Conservation (phyloP, 1,140 invertebrate genomes). For the Cardiocondyla obscurior region DNA sequence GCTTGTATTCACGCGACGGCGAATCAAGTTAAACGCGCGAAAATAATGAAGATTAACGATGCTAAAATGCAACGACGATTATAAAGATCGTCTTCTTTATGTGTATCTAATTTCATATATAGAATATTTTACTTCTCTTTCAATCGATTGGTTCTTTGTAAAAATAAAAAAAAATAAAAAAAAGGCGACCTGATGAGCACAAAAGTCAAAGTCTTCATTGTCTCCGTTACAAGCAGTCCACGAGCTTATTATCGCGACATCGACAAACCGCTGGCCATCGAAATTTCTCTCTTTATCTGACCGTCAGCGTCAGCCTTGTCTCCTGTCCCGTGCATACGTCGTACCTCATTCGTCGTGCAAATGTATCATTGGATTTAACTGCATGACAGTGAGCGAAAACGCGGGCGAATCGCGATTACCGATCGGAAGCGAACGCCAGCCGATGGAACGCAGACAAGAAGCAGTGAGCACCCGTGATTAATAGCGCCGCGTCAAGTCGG, state of each 20-base stretch:
- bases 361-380: constrained; percentile 48
- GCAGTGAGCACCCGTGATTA: constrained; percentile 33
- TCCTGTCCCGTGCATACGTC: constrained; percentile 21
- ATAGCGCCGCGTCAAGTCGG: constrained; percentile 33
- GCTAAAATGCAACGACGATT: not conserved
- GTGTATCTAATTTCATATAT: no score
- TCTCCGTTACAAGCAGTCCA: not conserved
- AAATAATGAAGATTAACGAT: not conserved
- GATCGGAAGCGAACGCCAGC: constrained; percentile 37
- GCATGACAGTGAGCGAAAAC: constrained; percentile 39
- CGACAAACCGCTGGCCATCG: not conserved
- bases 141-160: constrained; percentile 33
- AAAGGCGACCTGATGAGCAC: not conserved
- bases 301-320: not conserved
- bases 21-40: not conserved
- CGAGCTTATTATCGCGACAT: constrained; percentile 53
- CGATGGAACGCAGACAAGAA: constrained; percentile 47
- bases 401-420: constrained; percentile 47
- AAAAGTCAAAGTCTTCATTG: constrained; percentile 42
- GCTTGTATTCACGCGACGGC: no score
- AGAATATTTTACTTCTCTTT: constrained; percentile 44
- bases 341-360: constrained; percentile 12
- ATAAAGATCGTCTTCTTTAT: no score
- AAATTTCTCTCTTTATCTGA: constrained; percentile 3
- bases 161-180: no score